Conservation (phyloP, 2,888 invertebrate genomes). For the Dicyrtoma fusca region DNA sequence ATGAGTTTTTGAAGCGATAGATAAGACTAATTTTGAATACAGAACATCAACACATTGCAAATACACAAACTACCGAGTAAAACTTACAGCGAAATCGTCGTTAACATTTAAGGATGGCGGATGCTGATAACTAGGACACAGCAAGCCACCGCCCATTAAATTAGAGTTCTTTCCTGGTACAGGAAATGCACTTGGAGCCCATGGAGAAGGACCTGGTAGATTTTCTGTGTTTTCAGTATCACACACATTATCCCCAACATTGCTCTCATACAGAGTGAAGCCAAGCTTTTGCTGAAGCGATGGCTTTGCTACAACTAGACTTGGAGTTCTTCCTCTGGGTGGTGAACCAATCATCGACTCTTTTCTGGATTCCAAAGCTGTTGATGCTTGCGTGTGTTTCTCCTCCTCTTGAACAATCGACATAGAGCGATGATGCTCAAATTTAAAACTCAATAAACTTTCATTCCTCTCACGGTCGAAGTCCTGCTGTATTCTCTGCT, state of each 20-base stretch:
- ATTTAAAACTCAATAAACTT: constrained; percentile 9
- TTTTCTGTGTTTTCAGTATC: neutral
- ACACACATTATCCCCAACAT: neutral
- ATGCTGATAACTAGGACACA: no score
- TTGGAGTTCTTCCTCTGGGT: no score
- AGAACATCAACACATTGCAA: neutral
- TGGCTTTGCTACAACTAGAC: neutral
- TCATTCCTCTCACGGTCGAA: constrained; percentile 27
- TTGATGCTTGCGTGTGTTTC: neutral
- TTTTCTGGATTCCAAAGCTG: no score
- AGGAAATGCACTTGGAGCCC: no score
- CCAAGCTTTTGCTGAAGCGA: constrained; percentile 8
- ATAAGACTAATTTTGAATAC: neutral
- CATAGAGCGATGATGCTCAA: neutral
- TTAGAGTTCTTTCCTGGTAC: neutral
- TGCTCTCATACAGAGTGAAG: constrained; percentile 14
- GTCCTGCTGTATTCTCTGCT: constrained; percentile 9
- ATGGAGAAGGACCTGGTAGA: neutral
- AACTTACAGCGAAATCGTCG: neutral
- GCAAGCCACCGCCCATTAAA: neutral
- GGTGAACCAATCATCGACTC: no score
- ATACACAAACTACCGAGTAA: neutral
- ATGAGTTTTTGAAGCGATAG: neutral
- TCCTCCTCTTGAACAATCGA: neutral
- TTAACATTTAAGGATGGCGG: neutral